These are phyloP conservation scores for Syngnathus typhle DNA, from an alignment of 2,113 vertebrate genomes.

Conservation along the genomic window DNA sequence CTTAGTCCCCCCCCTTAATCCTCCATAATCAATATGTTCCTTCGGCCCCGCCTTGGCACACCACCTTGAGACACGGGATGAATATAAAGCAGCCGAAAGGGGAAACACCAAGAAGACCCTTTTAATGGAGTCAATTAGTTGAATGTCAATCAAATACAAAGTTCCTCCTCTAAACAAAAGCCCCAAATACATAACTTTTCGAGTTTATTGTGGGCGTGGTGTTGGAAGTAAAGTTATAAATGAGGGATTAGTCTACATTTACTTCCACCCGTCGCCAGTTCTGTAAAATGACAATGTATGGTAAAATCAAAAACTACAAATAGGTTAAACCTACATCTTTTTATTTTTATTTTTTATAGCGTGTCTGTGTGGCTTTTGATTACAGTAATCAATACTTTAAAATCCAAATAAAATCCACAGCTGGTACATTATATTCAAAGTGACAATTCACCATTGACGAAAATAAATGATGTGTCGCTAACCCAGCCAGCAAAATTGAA, in stretches of 20 bases:
- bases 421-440: background rate
- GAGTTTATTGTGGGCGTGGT: too few relatives aligned
- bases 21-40: constrained; percentile 57
- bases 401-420: background rate
- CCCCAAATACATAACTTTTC: background rate
- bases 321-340: too few relatives aligned
- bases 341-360: background rate
- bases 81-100: constrained; percentile 56
- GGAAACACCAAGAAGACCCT: constrained; percentile 46
- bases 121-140: constrained; percentile 37
- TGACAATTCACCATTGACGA: background rate
- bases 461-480: background rate
- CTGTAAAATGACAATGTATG: too few relatives aligned
- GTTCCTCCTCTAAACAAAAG: constrained; percentile 6
- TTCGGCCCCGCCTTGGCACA: constrained; percentile 41
- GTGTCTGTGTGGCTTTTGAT: background rate
- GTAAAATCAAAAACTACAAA: too few relatives aligned
- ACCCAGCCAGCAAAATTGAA: background rate
- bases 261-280: too few relatives aligned
- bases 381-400: background rate
- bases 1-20: constrained; percentile 40
- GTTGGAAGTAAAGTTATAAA: too few relatives aligned
- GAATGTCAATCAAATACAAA: constrained; percentile 23
- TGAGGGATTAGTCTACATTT: too few relatives aligned
- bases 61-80: constrained; percentile 64